Percentiles rank a stretch among this genome's conserved stretches.
phyloP scores from a whole-genome alignment of 2,888 invertebrate genomes.

The Ectropis crepuscularia region DNA sequence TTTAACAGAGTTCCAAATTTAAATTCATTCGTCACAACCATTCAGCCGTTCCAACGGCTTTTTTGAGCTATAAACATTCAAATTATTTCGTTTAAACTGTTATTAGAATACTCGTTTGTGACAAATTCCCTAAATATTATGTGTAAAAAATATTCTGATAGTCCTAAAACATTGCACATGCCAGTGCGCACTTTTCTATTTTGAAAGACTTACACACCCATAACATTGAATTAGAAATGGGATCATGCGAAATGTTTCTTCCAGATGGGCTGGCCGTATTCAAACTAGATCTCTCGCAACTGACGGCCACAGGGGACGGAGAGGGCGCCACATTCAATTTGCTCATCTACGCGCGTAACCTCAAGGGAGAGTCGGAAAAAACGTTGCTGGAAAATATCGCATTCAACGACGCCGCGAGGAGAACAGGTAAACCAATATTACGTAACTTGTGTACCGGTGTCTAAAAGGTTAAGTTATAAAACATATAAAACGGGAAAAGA shows the following conservation, averaged over 20 bases:
- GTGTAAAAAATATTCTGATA: too few species aligned
- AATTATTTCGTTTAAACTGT: too few species aligned
- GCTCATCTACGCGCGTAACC: constrained; percentile 92
- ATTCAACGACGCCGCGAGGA: constrained; percentile 93
- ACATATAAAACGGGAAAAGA: too few species aligned
- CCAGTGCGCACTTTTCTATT: not conserved
- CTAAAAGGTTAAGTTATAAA: constrained; percentile 8
- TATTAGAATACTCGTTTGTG: too few species aligned
- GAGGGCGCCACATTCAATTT: constrained; percentile 88
- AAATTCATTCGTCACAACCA: too few species aligned
- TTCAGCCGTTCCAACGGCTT: too few species aligned
- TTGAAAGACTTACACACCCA: not conserved
- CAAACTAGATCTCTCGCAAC: constrained; percentile 85
- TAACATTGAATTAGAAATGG: constrained; percentile 9
- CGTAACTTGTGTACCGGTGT: constrained; percentile 13
- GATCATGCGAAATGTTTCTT: constrained; percentile 29
- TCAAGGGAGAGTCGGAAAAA: constrained; percentile 93
- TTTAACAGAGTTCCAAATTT: too few species aligned
- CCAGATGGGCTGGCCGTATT: constrained; percentile 76
- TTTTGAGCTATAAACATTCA: too few species aligned
- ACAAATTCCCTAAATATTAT: too few species aligned
- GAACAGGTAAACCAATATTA: constrained; percentile 87
- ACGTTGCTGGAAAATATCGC: constrained; percentile 93
- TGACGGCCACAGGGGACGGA: constrained; percentile 78
- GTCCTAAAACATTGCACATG: not conserved